phyloP scores from a whole-genome alignment of 2,888 invertebrate species.

The Pristionchus japonicus region DNA sequence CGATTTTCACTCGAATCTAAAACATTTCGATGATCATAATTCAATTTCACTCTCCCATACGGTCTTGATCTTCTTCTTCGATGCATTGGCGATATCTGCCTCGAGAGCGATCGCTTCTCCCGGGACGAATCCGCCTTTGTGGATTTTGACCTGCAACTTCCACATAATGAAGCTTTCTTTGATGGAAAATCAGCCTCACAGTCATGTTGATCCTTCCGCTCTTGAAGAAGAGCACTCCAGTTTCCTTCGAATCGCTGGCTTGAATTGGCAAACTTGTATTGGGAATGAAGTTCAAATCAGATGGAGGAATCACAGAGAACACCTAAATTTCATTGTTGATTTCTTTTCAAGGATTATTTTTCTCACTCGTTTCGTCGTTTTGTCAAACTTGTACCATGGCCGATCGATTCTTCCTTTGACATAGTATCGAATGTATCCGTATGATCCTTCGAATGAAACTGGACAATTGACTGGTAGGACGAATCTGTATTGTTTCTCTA shows the following conservation, averaged over 20 bases:
- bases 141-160: background rate
- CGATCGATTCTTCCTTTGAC: conserved; percentile 60
- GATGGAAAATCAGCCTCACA: conserved; percentile 13
- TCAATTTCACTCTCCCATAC: background rate
- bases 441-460: conserved; percentile 53
- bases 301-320: conserved; percentile 56
- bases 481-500: background rate
- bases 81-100: conserved; percentile 52
- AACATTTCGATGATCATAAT: background rate
- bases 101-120: conserved; percentile 53
- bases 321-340: too few relatives aligned
- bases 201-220: conserved; percentile 51
- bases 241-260: conserved; percentile 47
- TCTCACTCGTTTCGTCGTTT: conserved; percentile 47
- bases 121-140: conserved; percentile 56
- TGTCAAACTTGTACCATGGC: conserved; percentile 58
- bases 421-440: conserved; percentile 57
- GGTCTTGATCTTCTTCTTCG: conserved; percentile 29
- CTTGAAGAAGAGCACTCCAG: conserved; percentile 58
- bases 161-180: background rate
- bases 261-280: conserved; percentile 49
- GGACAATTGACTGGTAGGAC: conserved; percentile 53
- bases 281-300: conserved; percentile 55
- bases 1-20: conserved; percentile 39
- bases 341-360: too few relatives aligned